phyloP scores from a whole-genome alignment of 2,113 vertebrate species.

The Dasyurus viverrinus region DNA sequence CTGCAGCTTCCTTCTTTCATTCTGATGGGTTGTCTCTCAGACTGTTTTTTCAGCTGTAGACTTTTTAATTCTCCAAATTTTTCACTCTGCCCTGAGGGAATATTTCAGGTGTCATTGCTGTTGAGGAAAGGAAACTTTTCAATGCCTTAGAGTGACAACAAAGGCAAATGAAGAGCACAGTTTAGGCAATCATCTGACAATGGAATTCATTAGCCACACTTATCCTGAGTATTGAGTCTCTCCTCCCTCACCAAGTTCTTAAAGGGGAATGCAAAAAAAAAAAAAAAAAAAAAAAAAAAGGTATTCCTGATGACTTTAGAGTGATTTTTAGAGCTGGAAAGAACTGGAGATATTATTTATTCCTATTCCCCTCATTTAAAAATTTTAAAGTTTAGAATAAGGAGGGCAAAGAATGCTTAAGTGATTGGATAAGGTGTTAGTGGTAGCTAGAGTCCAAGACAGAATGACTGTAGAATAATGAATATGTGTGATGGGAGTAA shows the following conservation, averaged over 20 bases:
- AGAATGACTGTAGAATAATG: neutral
- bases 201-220: neutral
- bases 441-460: neutral
- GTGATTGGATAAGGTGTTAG: neutral
- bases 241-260: neutral
- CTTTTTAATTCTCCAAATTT: slow-evolving; percentile 22
- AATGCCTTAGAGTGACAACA: neutral
- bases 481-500: neutral
- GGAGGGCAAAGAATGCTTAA: neutral
- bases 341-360: neutral
- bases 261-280: neutral
- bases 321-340: neutral
- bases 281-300: no score
- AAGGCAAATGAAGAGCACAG: slow-evolving; percentile 3
- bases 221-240: neutral
- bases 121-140: slow-evolving; percentile 10
- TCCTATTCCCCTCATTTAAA: slow-evolving; percentile 8
- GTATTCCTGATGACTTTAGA: no score
- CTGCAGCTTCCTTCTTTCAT: neutral
- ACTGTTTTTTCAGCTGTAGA: slow-evolving; percentile 1
- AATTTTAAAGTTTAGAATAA: neutral
- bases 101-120: neutral
- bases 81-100: neutral
- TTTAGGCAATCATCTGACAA: neutral
- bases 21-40: neutral